phyloP scores from a whole-genome alignment of 2,113 vertebrate genomes.

The Todiramphus chloris region DNA sequence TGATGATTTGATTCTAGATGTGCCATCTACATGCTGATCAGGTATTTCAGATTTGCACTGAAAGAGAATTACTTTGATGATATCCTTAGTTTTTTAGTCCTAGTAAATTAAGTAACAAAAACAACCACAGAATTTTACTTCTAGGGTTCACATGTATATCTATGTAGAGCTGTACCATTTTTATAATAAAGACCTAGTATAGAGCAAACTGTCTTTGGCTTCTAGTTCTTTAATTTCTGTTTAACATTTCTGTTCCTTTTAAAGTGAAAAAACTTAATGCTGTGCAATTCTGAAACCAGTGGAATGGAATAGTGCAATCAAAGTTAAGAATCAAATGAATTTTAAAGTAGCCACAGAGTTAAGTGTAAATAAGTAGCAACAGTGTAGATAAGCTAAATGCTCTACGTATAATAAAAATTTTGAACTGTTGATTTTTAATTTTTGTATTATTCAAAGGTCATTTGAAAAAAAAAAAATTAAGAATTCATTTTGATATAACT shows the following conservation, averaged over 20 bases:
- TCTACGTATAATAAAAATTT: neutral
- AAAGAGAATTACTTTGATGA: neutral
- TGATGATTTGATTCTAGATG: neutral
- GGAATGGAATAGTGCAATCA: neutral
- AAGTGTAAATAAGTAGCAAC: neutral
- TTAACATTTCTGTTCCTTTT: neutral
- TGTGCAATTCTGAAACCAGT: neutral
- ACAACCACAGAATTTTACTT: neutral
- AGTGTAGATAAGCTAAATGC: neutral
- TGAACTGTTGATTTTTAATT: neutral
- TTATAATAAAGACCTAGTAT: neutral
- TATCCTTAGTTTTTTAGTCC: neutral
- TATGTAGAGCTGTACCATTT: neutral
- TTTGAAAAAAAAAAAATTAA: neutral
- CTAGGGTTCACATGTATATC: neutral
- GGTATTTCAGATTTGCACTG: neutral
- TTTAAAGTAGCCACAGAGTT: neutral
- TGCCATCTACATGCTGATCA: neutral
- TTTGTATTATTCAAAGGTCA: neutral
- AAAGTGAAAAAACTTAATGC: neutral
- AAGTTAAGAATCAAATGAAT: neutral
- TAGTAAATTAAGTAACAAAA: neutral
- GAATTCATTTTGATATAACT: neutral
- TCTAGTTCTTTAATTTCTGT: neutral
- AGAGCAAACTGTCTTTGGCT: neutral